Conservation (phyloP, 2,888 invertebrate genomes). For the Zygaena filipendulae region DNA sequence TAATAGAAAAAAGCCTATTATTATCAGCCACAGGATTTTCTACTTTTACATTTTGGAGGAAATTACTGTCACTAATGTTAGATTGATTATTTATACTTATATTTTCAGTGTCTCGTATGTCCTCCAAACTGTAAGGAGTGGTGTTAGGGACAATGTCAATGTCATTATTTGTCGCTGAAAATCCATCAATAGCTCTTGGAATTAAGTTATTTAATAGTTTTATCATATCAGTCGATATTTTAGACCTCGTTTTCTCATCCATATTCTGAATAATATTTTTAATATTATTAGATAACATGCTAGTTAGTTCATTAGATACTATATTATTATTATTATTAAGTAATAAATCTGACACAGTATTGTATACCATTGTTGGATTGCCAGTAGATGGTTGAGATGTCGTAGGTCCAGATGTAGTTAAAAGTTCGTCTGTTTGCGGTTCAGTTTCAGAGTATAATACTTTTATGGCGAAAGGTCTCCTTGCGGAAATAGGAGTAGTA, state of each 20-base stretch:
- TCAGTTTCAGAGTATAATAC: slow-evolving; percentile 57
- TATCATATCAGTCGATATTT: slow-evolving; percentile 61
- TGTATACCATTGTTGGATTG: slow-evolving; percentile 58
- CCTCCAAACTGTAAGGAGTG: slow-evolving; percentile 61
- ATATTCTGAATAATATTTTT: slow-evolving; percentile 51
- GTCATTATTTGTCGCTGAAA: slow-evolving; percentile 36
- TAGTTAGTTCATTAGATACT: slow-evolving; percentile 63
- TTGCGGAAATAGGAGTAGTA: slow-evolving; percentile 49
- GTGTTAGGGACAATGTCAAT: slow-evolving; percentile 43
- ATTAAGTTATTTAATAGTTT: slow-evolving; percentile 60
- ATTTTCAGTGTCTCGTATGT: slow-evolving; percentile 55
- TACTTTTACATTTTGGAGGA: slow-evolving; percentile 38
- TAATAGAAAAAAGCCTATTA: too few species aligned
- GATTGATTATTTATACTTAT: slow-evolving; percentile 27
- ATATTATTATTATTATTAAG: slow-evolving; percentile 54
- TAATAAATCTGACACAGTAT: slow-evolving; percentile 59
- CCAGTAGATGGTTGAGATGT: slow-evolving; percentile 49
- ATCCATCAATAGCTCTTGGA: slow-evolving; percentile 53
- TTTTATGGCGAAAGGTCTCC: slow-evolving; percentile 61
- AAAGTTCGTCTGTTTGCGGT: slow-evolving; percentile 46
- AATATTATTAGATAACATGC: slow-evolving; percentile 63
- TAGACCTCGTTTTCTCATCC: slow-evolving; percentile 53
- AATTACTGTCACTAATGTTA: slow-evolving; percentile 16
- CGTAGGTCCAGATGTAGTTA: slow-evolving; percentile 42
- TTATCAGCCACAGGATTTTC: slow-evolving; percentile 28